Base-by-base conservation (phyloP, 2,113 vertebrate species). In the Leucosticte australis region DNA sequence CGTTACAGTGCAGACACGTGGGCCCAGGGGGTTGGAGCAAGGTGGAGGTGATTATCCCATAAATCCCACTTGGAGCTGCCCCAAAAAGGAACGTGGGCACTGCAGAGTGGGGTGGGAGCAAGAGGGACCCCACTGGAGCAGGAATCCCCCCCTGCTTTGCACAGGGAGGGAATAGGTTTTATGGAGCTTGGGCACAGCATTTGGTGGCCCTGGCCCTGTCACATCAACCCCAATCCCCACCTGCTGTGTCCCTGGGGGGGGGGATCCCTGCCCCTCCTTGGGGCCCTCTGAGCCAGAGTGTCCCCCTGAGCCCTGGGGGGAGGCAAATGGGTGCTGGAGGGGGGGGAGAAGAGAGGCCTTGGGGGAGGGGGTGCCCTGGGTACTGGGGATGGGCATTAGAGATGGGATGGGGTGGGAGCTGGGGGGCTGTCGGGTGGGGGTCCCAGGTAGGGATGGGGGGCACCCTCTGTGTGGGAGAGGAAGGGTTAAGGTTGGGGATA, bases 151-250 rank as follows among this genome's bases (percentile, higher is more conserved):
- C 21, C 14, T 9, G 11, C 19, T 30, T 26, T 30, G 44, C 62
- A 3, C 31, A 1, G 4, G 3, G 47, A 10, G 2, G 4, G 53
- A 5, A 6, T 11, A 12, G 3, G 4, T 14, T 11, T 35, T 13
- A 4, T 26, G 47, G 47, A 53, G 62, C 56, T 39, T 13, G 7
- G 59, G 27, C 3, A 4, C 13, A 15, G 27, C 15, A 3, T 35
- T 39, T 73, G 49, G 41, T 37, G 49, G 21, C 74, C 15, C 28
- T 55, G 53, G 46, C 20, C 60, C 46, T 75, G 69, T n/a, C 44
- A n/a, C 39, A 24, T 33, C 28, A 8, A 49, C 12, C 13, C 30
- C 30, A 30, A n/a, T 49, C 26, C n/a, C 20, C 62, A 35, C 13
- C 39, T 28, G 9, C 2, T 44, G 46, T 77, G 83, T 44, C 46